Evolutionary conservation across 2,888 invertebrate genomes (phyloP).

Genomic region (Neoitamus cyanurus): DNA sequence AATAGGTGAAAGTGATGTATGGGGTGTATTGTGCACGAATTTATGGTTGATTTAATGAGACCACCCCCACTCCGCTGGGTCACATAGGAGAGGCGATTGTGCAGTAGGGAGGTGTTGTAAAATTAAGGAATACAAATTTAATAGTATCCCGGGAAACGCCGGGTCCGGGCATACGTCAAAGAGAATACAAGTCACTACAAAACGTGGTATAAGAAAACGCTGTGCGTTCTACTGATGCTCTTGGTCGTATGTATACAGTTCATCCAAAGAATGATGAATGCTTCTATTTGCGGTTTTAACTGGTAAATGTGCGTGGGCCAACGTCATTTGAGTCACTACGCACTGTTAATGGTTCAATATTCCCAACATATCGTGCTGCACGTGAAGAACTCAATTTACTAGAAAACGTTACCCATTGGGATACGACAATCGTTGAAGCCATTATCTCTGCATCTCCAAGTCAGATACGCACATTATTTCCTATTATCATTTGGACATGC

Average conservation of each 20-base stretch:
- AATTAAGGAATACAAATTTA: too few species aligned
- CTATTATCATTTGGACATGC: conserved; percentile 52
- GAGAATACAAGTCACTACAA: too few species aligned
- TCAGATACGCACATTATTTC: conserved; percentile 50
- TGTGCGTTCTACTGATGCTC: conserved; percentile 58
- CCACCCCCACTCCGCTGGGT: too few species aligned
- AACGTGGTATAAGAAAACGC: too few species aligned
- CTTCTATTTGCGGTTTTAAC: conserved; percentile 60
- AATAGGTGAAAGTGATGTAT: too few species aligned
- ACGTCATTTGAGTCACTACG: conserved; percentile 53
- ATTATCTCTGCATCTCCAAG: conserved; percentile 38
- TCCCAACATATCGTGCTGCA: conserved; percentile 59
- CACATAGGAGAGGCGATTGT: too few species aligned
- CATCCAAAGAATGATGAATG: conserved; percentile 60
- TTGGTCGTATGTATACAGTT: conserved; percentile 60
- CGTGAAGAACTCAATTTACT: conserved; percentile 58
- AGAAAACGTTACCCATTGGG: conserved; percentile 56
- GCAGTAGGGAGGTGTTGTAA: too few species aligned
- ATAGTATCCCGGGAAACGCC: too few species aligned
- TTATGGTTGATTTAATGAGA: too few species aligned
- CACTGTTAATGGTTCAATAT: conserved; percentile 61
- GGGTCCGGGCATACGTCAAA: too few species aligned
- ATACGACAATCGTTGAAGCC: conserved; percentile 49
- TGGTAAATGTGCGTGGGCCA: conserved; percentile 58
- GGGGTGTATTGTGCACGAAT: too few species aligned